Percentiles rank a stretch among this genome's conserved stretches.
These are phyloP conservation scores for Watsonalla cultraria DNA, from an alignment of 2,888 invertebrate species.

Conservation along the genomic window DNA sequence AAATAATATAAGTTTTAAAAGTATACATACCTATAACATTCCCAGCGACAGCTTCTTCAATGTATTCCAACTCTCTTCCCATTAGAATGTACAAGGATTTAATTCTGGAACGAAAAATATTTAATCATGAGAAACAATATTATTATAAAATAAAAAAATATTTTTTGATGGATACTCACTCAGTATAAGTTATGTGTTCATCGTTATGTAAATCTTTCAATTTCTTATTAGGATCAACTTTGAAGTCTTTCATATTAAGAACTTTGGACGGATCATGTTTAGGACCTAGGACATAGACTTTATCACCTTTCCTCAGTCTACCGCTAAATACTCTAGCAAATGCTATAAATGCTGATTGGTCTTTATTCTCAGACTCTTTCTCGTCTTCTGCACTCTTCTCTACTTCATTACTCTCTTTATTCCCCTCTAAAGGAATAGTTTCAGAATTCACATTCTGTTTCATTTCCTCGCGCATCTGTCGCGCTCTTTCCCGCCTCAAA, in stretches of 20 bases:
- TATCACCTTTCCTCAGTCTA: conserved; percentile 84
- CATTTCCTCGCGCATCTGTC: conserved; percentile 81
- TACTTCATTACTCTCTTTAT: conserved; percentile 31
- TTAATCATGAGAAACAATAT: background rate
- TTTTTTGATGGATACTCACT: conserved; percentile 51
- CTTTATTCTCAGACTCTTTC: conserved; percentile 47
- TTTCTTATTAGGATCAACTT: conserved; percentile 66
- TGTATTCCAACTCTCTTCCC: conserved; percentile 92
- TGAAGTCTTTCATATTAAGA: conserved; percentile 58
- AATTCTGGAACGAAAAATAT: conserved; percentile 65
- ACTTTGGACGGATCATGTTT: conserved; percentile 89
- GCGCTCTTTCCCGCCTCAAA: conserved; percentile 81
- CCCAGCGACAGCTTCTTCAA: conserved; percentile 91
- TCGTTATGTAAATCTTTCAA: conserved; percentile 80
- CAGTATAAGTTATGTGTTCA: conserved; percentile 81
- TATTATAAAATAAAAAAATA: background rate
- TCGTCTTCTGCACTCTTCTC: conserved; percentile 63
- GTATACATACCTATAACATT: conserved; percentile 86
- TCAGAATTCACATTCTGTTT: conserved; percentile 44
- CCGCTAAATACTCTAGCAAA: conserved; percentile 97
- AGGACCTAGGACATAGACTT: conserved; percentile 90
- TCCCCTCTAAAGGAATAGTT: conserved; percentile 25
- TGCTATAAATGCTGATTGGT: conserved; percentile 88
- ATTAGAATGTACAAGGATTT: conserved; percentile 92
- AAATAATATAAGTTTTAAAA: background rate